phyloP scores from a whole-genome alignment of 2,888 invertebrate genomes.

The Pammene aurita region DNA sequence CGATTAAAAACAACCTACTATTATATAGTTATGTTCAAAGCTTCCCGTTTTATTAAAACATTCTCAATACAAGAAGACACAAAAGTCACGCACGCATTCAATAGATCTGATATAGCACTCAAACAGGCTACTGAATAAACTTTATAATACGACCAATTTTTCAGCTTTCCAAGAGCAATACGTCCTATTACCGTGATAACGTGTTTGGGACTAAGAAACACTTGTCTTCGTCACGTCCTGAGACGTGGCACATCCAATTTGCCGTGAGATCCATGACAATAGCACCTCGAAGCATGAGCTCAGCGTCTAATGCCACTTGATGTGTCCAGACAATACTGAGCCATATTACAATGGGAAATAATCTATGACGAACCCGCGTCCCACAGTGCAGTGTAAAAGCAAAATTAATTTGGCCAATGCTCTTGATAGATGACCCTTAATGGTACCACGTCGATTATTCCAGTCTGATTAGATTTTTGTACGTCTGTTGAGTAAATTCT shows the following conservation, averaged over 20 bases:
- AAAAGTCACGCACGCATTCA: too few relatives aligned
- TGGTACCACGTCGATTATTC: conserved; percentile 22
- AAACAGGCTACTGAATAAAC: not conserved
- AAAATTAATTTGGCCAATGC: conserved; percentile 36
- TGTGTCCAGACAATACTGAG: conserved; percentile 20
- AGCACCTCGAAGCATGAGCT: conserved; percentile 50
- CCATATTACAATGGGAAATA: conserved; percentile 18
- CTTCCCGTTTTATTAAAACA: too few relatives aligned
- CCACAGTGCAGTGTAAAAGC: conserved; percentile 23
- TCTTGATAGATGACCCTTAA: conserved; percentile 35
- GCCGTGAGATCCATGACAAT: conserved; percentile 58
- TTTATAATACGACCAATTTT: conserved; percentile 8
- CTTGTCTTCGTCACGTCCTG: conserved; percentile 41
- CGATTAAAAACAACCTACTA: too few relatives aligned
- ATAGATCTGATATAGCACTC: too few relatives aligned
- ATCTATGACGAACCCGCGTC: conserved; percentile 5
- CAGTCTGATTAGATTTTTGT: conserved; percentile 23
- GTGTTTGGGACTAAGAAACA: conserved; percentile 30
- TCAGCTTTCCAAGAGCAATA: conserved; percentile 22
- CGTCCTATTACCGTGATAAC: conserved; percentile 25
- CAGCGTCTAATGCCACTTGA: conserved; percentile 43
- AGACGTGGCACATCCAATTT: conserved; percentile 64
- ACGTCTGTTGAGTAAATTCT: not conserved
- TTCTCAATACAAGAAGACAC: too few relatives aligned
- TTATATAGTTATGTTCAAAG: too few relatives aligned